Conservation (phyloP, 2,888 invertebrate species). For the Agonum fuliginosum region DNA sequence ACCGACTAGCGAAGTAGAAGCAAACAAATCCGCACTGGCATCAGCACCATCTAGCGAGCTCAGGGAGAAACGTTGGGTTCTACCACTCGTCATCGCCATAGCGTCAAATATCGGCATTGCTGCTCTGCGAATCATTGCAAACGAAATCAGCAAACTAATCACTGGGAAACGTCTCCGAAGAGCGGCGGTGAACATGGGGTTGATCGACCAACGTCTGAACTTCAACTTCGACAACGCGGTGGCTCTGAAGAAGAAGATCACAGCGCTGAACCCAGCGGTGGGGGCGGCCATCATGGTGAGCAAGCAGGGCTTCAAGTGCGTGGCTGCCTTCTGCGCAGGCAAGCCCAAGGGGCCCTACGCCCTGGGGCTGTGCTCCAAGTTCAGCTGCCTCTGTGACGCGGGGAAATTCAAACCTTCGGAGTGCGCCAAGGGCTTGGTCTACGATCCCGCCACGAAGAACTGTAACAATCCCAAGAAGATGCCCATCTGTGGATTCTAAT, state of each 20-base stretch:
- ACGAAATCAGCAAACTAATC: not conserved
- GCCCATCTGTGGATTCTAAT: not conserved
- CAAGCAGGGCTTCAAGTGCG: not conserved
- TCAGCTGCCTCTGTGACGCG: not conserved
- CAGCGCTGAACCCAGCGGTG: not conserved
- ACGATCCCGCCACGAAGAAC: not conserved
- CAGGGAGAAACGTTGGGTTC: not conserved
- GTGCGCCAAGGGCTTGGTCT: not conserved
- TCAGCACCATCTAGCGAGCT: not conserved
- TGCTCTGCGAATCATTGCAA: not conserved
- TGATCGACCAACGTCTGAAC: not conserved
- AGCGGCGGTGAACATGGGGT: not conserved
- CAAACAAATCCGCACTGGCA: not conserved
- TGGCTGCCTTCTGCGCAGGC: not conserved
- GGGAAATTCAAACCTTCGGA: not conserved
- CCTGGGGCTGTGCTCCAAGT: not conserved
- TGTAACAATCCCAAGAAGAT: not conserved
- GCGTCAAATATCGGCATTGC: not conserved
- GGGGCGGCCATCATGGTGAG: not conserved
- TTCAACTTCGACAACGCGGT: constrained; percentile 1
- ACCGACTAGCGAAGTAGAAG: not conserved
- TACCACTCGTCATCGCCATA: not conserved
- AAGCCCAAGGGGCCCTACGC: not conserved
- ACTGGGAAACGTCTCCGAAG: not conserved
- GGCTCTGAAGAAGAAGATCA: not conserved